Percentiles rank a stretch among this genome's conserved stretches.
Evolutionary conservation across 2,888 invertebrate species (phyloP).

Genomic region (Tetheella fluctuosa): DNA sequence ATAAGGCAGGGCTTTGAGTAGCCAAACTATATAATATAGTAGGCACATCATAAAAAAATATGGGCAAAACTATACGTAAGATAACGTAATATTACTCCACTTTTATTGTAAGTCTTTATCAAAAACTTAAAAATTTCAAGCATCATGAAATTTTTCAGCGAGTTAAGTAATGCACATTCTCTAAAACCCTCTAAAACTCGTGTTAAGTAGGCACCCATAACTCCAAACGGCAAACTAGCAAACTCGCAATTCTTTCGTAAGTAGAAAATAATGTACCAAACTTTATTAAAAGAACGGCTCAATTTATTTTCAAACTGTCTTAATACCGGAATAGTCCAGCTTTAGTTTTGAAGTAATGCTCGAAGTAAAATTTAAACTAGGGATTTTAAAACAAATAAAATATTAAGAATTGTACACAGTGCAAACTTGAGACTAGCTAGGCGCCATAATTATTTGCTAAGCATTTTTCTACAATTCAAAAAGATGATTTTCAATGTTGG

Average conservation of each 20-base stretch:
- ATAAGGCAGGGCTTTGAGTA: no score
- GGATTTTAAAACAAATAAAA: constrained; percentile 12
- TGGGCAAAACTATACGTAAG: no score
- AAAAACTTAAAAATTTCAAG: no score
- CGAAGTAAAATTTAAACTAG: not conserved
- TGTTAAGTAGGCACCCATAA: not conserved
- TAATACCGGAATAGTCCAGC: constrained; percentile 10
- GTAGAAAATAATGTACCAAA: constrained; percentile 15
- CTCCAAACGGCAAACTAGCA: constrained; percentile 13
- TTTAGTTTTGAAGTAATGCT: constrained; percentile 11
- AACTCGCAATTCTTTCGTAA: constrained; percentile 17
- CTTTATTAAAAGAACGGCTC: constrained; percentile 16
- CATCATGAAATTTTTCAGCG: no score
- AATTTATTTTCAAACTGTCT: constrained; percentile 18
- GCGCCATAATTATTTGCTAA: not conserved
- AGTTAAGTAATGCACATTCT: not conserved
- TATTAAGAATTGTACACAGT: not conserved
- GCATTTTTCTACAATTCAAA: not conserved
- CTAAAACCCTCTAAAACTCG: not conserved
- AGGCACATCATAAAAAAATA: no score
- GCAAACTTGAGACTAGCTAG: not conserved
- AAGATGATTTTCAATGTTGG: no score
- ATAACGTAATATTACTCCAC: no score
- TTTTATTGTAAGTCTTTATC: no score
- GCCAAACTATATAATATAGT: no score